Evolutionary conservation across 2,888 invertebrate species (phyloP).

Genomic region (Ormyrus rosae): DNA sequence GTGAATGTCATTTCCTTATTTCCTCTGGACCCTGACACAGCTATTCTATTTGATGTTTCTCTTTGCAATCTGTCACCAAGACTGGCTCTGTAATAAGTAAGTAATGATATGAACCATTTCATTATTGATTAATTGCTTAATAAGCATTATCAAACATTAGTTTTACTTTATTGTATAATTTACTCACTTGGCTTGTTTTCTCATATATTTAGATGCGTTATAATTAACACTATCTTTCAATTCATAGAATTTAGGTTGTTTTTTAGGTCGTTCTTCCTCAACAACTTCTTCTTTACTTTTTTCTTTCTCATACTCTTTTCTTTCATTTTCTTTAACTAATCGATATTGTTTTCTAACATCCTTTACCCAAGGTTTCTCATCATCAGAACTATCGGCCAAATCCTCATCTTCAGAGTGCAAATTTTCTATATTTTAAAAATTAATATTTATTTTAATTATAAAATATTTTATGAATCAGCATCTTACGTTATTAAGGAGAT

Average conservation of each 20-base stretch:
- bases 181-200: conserved; percentile 77
- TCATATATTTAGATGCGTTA: conserved; percentile 75
- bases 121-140: conserved; percentile 9
- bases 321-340: conserved; percentile 79
- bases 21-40: conserved; percentile 80
- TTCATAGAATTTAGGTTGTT: conserved; percentile 80
- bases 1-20: conserved; percentile 89
- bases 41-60: conserved; percentile 78
- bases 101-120: conserved; percentile 9
- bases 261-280: conserved; percentile 61
- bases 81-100: conserved; percentile 77
- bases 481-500: conserved; percentile 5
- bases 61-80: conserved; percentile 85
- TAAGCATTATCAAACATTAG: not conserved
- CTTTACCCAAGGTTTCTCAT: conserved; percentile 87
- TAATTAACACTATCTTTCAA: conserved; percentile 81
- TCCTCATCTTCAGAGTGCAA: conserved; percentile 70
- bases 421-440: conserved; percentile 21
- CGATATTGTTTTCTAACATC: conserved; percentile 88
- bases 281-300: conserved; percentile 67
- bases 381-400: conserved; percentile 82
- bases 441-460: conserved; percentile 24
- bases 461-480: not conserved
- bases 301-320: conserved; percentile 73
- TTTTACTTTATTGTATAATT: conserved; percentile 10